Evolutionary conservation across 2,113 vertebrate species (phyloP).

Genomic region (Plectropomus leopardus): DNA sequence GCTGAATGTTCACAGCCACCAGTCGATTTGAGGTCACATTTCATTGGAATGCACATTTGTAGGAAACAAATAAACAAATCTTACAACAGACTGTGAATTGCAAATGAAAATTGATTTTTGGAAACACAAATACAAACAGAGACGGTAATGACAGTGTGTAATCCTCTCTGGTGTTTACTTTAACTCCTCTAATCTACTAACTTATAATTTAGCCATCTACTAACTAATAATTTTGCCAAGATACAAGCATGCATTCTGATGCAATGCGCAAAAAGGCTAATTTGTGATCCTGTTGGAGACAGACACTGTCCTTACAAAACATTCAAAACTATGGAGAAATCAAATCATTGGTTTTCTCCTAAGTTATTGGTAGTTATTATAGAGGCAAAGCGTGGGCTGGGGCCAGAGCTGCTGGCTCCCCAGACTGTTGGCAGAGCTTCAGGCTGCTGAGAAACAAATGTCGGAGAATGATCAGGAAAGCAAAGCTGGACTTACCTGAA

Average conservation of each 20-base stretch:
- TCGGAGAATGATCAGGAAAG: slow-evolving; percentile 24
- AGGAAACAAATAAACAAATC: not conserved
- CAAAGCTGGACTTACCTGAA: slow-evolving; percentile 27
- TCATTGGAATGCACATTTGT: not conserved
- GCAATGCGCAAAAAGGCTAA: not conserved
- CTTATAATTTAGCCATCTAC: not conserved
- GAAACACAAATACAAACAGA: not conserved
- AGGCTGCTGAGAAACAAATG: slow-evolving; percentile 25
- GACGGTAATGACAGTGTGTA: not conserved
- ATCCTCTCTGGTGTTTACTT: not conserved
- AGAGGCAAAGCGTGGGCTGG: not conserved
- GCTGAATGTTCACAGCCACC: not conserved
- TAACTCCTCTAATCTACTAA: not conserved
- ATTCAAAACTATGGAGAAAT: slow-evolving; percentile 9
- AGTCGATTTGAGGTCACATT: not conserved
- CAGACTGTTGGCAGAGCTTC: slow-evolving; percentile 13
- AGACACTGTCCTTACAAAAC: not conserved
- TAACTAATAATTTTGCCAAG: not conserved
- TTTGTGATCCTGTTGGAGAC: not conserved
- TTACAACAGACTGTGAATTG: not conserved
- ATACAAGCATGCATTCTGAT: not conserved
- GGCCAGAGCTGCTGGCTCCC: slow-evolving; percentile 10
- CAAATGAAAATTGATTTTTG: not conserved
- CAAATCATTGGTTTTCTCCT: slow-evolving; percentile 1
- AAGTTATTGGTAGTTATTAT: slow-evolving; percentile 28